phyloP scores from a whole-genome alignment of 2,113 vertebrate species.

The Rhinopomastus cyanomelas region DNA sequence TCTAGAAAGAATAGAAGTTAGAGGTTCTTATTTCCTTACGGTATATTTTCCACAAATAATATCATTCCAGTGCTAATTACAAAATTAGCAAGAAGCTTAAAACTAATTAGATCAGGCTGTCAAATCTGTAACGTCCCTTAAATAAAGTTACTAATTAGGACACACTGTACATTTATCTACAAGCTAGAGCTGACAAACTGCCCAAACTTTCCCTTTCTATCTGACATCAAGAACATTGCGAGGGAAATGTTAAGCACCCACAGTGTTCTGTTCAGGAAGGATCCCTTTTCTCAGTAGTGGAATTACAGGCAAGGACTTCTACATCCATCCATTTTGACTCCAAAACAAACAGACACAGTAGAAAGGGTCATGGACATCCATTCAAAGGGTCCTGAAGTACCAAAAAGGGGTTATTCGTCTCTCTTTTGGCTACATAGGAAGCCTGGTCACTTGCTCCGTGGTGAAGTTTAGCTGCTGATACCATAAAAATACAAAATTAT shows the following conservation, averaged over 20 bases:
- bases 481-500: not conserved
- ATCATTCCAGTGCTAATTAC: not conserved
- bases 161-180: not conserved
- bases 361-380: not conserved
- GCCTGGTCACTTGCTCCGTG: not conserved
- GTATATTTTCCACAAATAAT: not conserved
- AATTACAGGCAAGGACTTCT: not conserved
- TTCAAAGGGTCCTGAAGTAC: not conserved
- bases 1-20: not conserved
- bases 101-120: not conserved
- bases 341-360: not conserved
- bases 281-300: not conserved
- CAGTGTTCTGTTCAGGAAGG: not conserved
- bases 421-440: not conserved
- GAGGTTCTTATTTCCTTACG: not conserved
- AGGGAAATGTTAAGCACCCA: not conserved
- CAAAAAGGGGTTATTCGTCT: not conserved
- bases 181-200: not conserved
- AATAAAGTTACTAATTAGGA: conserved; percentile 50
- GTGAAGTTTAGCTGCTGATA: not conserved
- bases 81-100: conserved; percentile 19
- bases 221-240: not conserved
- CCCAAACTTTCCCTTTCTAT: not conserved
- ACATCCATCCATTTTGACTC: fast-evolving
- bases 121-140: conserved; percentile 27